Base-by-base conservation (phyloP, 2,888 invertebrate genomes). In the Cacoxenus indagator region DNA sequence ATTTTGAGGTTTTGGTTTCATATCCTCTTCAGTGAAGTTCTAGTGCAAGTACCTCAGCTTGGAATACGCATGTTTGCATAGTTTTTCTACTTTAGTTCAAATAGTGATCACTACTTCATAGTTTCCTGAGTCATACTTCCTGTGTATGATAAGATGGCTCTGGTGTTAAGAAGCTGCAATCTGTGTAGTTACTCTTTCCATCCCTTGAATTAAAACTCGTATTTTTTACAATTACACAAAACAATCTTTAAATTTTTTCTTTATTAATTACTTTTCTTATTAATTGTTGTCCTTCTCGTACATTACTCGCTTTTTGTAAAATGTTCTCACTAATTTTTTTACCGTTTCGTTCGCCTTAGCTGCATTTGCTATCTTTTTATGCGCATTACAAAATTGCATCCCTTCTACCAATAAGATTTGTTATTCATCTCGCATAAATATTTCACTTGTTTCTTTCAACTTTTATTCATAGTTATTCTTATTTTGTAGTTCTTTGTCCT, bases 241-340 rank as follows among this genome's bases (percentile, higher is more conserved):
- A 87, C 87, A 88, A 86, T 88, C 86, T 86, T 87, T 86, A 87
- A 88, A 87, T 78, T 83, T 86, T 85, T 86, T 84, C 86, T 87
- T 86, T 84, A 85, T 86, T 83, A 83, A 78, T 87, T 81, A 78
- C 79, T 81, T 82, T 81, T 71, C 65, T 68, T 68, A 55, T 65
- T 68, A 70, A 75, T 70, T 69, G 68, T 70, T 74, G 70, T 68
- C 75, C 45, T 73, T 69, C 64, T 59, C 17, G 59, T 65, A 62
- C 70, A 43, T 45, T 24, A 51, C 67, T 70, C 37, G 57, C 73
- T 51, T 67, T 19, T 29, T 55, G 54, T 65, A 46, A 27, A 29
- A 64, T 48, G 48, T 54, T 24, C 8, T n/a, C 22, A 19, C 14
- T 48, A 5, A 11, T 45, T 55, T 64, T 24, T 27, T 61, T 48